Base-by-base conservation (phyloP, 2,797 vertebrate species). In the Anolis apletophallus region DNA sequence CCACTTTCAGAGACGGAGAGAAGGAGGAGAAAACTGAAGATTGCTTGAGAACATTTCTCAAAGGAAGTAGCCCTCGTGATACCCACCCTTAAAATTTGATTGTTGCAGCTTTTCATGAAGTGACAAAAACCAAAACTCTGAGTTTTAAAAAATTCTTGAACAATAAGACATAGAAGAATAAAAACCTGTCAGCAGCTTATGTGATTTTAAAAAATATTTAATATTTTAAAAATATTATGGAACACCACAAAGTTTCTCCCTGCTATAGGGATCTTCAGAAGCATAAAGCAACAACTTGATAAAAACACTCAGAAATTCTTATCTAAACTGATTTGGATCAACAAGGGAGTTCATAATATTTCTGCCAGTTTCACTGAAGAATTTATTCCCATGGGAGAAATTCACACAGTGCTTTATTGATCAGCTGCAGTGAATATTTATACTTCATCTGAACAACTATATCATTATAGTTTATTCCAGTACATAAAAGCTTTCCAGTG, bases 191-290 rank as follows among this genome's bases (percentile, higher is more conserved):
- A 93, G 91, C 84, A 91, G 92, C 74, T 94, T 84, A 91, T 89
- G 90, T 90, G 91, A 91, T 95, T 96, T 87, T 89, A 92, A 89
- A 90, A 55, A 90, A 88, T 93, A 92, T 87, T 90, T 91, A 85
- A 72, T 40, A 46, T 91, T 54, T 3, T 85, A 91, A 91, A 94
- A 91, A 36, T 77, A 81, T 86, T 85, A 94, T 77, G 92, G 89
- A 85, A 91, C 82, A 91, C 55, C 73, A 57, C 72, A 75, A 88
- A 68, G 86, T 91, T 61, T 46, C 55, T 92, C 92, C 88, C 88
- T 91, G 90, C 85, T 87, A 87, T 89, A 94, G 87, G 85, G 88
- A 94, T 88, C 85, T 83, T 91, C 92, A 78, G 87, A 89, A 93
- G 85, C 83, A 88, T 90, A 88, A 88, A 74, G 85, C 79, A 46